Conservation (phyloP, 2,888 invertebrate species). For the Chymomyza caudatula region DNA sequence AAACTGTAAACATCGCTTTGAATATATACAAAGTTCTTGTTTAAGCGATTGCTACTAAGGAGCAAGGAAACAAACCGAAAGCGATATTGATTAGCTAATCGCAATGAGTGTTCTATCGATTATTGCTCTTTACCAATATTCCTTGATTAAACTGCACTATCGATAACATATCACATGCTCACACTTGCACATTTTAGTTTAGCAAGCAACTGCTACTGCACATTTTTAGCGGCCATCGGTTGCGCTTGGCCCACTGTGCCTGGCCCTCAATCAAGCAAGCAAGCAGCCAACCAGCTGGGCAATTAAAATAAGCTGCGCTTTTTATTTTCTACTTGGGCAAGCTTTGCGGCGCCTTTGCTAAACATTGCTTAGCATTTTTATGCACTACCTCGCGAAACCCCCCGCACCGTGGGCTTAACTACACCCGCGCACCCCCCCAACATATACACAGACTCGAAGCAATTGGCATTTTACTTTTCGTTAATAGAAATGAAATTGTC, state of each 20-base stretch:
- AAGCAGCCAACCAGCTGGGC: constrained; percentile 33
- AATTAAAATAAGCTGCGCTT: constrained; percentile 66
- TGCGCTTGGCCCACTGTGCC: constrained; percentile 26
- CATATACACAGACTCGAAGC: constrained; percentile 12
- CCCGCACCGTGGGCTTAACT: background rate
- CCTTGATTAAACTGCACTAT: no score
- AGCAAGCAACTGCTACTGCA: no score
- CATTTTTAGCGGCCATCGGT: background rate
- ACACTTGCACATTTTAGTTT: no score
- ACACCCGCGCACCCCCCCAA: no score
- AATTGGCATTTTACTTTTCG: constrained; percentile 53
- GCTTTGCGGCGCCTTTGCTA: constrained; percentile 5
- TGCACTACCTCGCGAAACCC: background rate
- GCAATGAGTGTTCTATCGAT: no score
- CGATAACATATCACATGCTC: no score
- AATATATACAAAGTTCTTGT: no score
- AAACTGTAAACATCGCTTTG: no score
- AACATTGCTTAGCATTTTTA: constrained; percentile 4
- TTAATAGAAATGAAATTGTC: constrained; percentile 69
- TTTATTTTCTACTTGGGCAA: constrained; percentile 11
- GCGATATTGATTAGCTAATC: no score
- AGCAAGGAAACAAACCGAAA: no score
- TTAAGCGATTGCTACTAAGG: no score
- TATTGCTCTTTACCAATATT: no score
- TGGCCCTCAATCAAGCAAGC: constrained; percentile 9